These are phyloP conservation scores for Anoncus sp. DNA, from an alignment of 2,888 invertebrate genomes.

Conservation along the genomic window DNA sequence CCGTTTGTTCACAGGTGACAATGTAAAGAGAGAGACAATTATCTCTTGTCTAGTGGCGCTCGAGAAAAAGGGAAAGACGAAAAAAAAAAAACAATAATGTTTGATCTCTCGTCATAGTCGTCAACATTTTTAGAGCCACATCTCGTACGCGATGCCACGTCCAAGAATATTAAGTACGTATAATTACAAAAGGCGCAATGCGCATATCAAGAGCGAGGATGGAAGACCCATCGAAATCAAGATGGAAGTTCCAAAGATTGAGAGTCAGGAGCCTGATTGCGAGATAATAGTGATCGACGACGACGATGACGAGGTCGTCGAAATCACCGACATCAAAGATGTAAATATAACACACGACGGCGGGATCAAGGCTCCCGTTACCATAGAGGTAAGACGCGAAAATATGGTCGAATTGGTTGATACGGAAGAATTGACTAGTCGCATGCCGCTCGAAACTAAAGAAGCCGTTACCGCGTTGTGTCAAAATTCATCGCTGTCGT, in stretches of 20 bases:
- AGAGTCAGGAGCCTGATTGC: slow-evolving; percentile 11
- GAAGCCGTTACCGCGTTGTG: slow-evolving; percentile 6
- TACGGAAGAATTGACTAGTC: not conserved
- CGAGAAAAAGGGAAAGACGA: not conserved
- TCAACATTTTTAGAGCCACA: not conserved
- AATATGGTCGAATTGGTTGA: not conserved
- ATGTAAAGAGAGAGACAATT: too few species aligned
- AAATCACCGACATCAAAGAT: not conserved
- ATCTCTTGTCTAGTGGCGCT: not conserved
- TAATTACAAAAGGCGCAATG: not conserved
- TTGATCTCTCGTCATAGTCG: not conserved
- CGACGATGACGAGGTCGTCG: not conserved
- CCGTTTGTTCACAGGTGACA: too few species aligned
- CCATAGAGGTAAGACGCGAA: slow-evolving; percentile 19
- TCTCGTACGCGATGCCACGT: slow-evolving; percentile 42
- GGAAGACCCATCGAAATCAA: not conserved
- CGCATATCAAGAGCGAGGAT: not conserved
- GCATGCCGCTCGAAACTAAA: not conserved
- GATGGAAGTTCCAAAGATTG: not conserved
- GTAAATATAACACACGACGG: too few species aligned
- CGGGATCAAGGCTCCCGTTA: not conserved
- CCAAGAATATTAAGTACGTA: slow-evolving; percentile 37
- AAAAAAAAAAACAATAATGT: too few species aligned
- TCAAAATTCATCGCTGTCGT: slow-evolving; percentile 27
- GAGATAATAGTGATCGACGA: slow-evolving; percentile 35